Conservation (phyloP, 92 coral and sea anemone species). For the Epizoanthus scotinus region DNA sequence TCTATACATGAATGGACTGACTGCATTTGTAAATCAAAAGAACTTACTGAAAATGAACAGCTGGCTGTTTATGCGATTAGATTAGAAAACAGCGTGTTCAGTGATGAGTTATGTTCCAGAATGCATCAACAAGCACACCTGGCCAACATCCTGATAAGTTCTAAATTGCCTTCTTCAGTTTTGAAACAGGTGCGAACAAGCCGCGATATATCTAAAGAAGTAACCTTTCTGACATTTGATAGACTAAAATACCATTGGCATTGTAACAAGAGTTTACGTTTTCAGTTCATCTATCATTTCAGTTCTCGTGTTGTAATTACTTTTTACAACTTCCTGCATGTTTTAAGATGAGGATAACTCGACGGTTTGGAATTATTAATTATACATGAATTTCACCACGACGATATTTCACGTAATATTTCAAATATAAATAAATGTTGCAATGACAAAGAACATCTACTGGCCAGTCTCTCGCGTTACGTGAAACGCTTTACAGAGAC, state of each 20-base stretch:
- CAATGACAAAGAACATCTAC: too few relatives aligned
- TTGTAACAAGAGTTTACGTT: background rate
- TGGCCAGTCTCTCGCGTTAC: too few relatives aligned
- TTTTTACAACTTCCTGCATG: background rate
- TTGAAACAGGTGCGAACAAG: background rate
- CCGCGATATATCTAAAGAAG: constrained; percentile 9
- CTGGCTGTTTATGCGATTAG: constrained; percentile 21
- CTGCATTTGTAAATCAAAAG: background rate
- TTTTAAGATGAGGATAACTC: background rate
- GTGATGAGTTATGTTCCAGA: background rate
- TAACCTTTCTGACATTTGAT: background rate
- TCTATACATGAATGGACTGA: background rate
- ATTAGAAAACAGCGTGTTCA: background rate
- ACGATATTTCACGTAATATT: too few relatives aligned
- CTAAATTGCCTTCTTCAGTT: background rate
- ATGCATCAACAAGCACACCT: constrained; percentile 11
- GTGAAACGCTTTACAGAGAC: too few relatives aligned
- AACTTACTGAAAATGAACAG: constrained; percentile 10
- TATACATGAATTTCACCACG: background rate
- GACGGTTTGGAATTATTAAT: constrained; percentile 8
- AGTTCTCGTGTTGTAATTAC: background rate
- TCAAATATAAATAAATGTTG: too few relatives aligned
- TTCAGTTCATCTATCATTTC: background rate
- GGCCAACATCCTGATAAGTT: background rate
- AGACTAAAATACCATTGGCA: too few relatives aligned